Percentiles rank a stretch among this genome's conserved stretches.
These are phyloP conservation scores for Hapalemur alaotrensis DNA, from an alignment of 2,797 vertebrate genomes.

Conservation along the genomic window DNA sequence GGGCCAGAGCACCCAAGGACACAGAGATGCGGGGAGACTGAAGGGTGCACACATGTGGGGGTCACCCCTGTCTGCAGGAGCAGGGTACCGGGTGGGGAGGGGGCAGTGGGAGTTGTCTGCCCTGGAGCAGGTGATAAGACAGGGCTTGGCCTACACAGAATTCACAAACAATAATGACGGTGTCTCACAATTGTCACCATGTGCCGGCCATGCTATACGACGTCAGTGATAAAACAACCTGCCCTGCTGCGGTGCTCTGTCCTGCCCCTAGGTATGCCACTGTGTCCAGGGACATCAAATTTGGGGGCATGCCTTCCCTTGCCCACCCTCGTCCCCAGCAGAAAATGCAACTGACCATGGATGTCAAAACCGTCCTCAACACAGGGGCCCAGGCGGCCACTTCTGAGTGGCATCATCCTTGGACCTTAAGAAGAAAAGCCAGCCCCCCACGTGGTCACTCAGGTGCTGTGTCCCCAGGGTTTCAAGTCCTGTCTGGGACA, in stretches of 20 bases:
- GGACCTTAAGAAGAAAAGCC: background rate
- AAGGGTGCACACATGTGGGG: background rate
- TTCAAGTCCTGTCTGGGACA: background rate
- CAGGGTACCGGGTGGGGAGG: no score
- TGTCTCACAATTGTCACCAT: rapidly evolving
- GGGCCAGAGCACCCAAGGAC: background rate
- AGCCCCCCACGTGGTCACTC: rapidly evolving
- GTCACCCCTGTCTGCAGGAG: rapidly evolving
- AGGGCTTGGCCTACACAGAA: rapidly evolving
- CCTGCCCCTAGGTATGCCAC: rapidly evolving
- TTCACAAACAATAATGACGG: rapidly evolving
- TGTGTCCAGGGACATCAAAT: no score
- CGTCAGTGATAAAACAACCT: background rate
- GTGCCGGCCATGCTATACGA: rapidly evolving
- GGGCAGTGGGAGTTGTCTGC: rapidly evolving
- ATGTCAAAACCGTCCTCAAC: background rate
- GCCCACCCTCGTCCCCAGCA: rapidly evolving
- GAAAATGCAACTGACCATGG: background rate
- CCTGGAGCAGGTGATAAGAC: background rate
- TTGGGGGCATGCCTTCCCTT: background rate
- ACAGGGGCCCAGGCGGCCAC: rapidly evolving
- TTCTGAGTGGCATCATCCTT: background rate
- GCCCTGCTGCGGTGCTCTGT: rapidly evolving
- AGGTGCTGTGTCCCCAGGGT: background rate
- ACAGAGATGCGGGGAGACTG: background rate